Evolutionary conservation across 2,113 vertebrate species (phyloP).

Genomic region (Macrotus californicus): DNA sequence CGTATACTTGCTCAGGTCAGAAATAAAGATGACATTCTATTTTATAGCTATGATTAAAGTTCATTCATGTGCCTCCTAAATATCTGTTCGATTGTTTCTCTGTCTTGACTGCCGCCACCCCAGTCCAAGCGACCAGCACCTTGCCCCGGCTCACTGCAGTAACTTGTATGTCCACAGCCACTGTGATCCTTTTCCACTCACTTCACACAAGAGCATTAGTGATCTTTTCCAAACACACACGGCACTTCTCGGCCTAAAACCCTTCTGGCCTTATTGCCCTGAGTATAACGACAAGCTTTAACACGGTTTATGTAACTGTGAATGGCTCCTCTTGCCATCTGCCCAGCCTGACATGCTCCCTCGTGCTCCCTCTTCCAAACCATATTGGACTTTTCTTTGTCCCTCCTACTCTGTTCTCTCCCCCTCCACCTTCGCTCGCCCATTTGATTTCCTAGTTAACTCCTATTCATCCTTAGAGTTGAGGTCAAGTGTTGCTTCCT

Average conservation of each 20-base stretch:
- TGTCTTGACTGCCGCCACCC: neutral
- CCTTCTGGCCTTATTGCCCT: neutral
- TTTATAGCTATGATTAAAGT: neutral
- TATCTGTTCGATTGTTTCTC: neutral
- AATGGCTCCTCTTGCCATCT: neutral
- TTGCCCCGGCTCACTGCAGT: neutral
- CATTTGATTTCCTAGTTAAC: neutral
- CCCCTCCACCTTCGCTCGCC: neutral
- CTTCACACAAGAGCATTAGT: neutral
- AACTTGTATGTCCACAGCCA: neutral
- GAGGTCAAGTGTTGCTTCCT: neutral
- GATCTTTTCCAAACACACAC: neutral
- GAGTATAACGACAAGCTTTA: neutral
- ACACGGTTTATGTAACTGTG: neutral
- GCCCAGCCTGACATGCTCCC: neutral
- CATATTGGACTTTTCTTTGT: neutral
- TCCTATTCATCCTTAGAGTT: neutral
- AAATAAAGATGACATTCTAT: neutral
- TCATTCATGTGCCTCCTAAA: neutral
- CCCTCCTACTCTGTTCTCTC: neutral
- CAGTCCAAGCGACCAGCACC: neutral
- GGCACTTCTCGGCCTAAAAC: neutral
- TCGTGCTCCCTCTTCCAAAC: neutral
- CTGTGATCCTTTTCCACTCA: neutral
- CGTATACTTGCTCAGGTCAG: neutral